Conservation (phyloP, 2,888 invertebrate genomes). For the Limenitis camilla region DNA sequence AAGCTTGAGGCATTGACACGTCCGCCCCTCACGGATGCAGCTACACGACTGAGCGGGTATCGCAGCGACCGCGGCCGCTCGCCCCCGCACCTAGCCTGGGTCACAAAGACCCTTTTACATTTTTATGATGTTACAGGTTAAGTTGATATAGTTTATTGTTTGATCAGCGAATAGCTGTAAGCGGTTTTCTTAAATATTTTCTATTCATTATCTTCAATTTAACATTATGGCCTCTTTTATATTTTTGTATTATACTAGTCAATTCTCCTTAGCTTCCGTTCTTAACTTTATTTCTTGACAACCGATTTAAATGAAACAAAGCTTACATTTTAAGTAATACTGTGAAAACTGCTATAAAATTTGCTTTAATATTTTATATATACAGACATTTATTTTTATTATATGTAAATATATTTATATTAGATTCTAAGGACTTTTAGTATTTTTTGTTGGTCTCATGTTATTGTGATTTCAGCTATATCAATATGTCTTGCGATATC, state of each 20-base stretch:
- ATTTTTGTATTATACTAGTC: background rate
- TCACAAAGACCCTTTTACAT: slow-evolving; percentile 51
- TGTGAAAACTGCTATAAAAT: too few relatives aligned
- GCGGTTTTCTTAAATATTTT: background rate
- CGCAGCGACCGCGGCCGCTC: slow-evolving; percentile 38
- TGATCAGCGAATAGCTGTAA: slow-evolving; percentile 12
- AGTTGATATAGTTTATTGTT: slow-evolving; percentile 48
- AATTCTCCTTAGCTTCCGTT: too few relatives aligned
- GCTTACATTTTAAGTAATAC: too few relatives aligned
- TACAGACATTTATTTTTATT: too few relatives aligned
- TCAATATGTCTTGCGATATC: background rate
- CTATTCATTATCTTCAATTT: background rate
- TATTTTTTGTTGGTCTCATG: too few relatives aligned
- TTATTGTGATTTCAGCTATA: too few relatives aligned
- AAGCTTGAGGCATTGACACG: slow-evolving; percentile 32
- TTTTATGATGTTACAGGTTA: slow-evolving; percentile 59
- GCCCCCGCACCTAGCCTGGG: slow-evolving; percentile 52
- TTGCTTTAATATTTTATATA: too few relatives aligned
- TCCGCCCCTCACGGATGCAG: slow-evolving; percentile 35
- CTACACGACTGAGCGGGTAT: slow-evolving; percentile 46
- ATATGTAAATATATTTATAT: too few relatives aligned
- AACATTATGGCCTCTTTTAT: background rate
- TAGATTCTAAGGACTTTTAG: too few relatives aligned
- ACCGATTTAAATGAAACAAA: too few relatives aligned
- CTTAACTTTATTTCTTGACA: too few relatives aligned